Evolutionary conservation across 2,888 invertebrate species (phyloP).

Genomic region (Biston betularia): DNA sequence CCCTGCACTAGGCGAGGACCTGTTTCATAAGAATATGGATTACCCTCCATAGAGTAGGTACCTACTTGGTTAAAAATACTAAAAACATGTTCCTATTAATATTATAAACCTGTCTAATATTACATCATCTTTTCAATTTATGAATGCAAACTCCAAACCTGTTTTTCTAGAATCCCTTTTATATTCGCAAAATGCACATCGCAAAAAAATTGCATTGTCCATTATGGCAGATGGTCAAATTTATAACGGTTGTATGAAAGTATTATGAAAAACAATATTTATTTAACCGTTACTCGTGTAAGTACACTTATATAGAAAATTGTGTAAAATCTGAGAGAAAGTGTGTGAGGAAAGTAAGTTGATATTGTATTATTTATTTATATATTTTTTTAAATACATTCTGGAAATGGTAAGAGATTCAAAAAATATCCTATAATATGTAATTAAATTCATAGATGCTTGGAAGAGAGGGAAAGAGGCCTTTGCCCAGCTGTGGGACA

Average conservation of each 20-base stretch:
- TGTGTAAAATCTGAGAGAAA: not conserved
- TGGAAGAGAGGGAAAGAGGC: too few relatives aligned
- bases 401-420: too few relatives aligned
- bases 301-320: not conserved
- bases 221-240: slow-evolving; percentile 71
- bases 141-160: slow-evolving; percentile 68
- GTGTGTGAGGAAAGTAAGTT: too few relatives aligned
- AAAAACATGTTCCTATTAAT: slow-evolving; percentile 16
- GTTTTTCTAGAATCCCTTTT: slow-evolving; percentile 65
- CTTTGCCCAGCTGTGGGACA: too few relatives aligned
- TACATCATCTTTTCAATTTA: slow-evolving; percentile 48
- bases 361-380: too few relatives aligned
- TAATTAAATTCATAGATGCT: too few relatives aligned
- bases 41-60: not conserved
- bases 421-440: too few relatives aligned
- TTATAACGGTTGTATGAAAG: slow-evolving; percentile 52
- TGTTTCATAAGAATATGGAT: too few relatives aligned
- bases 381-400: too few relatives aligned
- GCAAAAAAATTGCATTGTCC: slow-evolving; percentile 72
- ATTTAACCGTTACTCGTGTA: slow-evolving; percentile 52
- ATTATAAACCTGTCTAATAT: slow-evolving; percentile 20
- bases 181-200: slow-evolving; percentile 66
- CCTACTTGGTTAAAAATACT: not conserved
- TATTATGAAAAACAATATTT: slow-evolving; percentile 45
- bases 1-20: too few relatives aligned